A percentile compares a stretch with the other conserved stretches of the same genome.
Conservation (phyloP, 2,888 invertebrate genomes). For the Agrypnus murinus region DNA sequence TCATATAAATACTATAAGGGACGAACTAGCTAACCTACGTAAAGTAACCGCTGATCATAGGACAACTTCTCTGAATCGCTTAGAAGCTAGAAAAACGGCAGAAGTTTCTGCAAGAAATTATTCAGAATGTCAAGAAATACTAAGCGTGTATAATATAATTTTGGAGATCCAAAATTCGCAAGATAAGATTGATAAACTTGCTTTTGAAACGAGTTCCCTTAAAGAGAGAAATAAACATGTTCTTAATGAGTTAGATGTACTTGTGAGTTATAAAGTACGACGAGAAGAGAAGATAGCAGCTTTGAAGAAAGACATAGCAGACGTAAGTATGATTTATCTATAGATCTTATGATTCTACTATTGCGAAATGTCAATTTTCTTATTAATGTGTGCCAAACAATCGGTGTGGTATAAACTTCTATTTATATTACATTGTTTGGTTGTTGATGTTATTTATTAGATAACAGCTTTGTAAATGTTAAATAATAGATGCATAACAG, state of each 20-base stretch:
- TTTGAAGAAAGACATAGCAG: slow-evolving; percentile 57
- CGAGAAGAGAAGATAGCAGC: slow-evolving; percentile 58
- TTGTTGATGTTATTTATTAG: too few relatives aligned
- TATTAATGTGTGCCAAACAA: too few relatives aligned
- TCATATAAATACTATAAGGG: slow-evolving; percentile 52
- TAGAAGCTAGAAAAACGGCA: slow-evolving; percentile 46
- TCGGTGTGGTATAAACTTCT: too few relatives aligned
- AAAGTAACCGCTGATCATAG: slow-evolving; percentile 48
- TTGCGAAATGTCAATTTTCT: too few relatives aligned
- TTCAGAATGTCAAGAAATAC: slow-evolving; percentile 48
- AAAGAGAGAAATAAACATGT: slow-evolving; percentile 49
- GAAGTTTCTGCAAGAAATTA: slow-evolving; percentile 47
- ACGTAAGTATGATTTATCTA: slow-evolving; percentile 48
- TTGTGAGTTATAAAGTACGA: slow-evolving; percentile 57
- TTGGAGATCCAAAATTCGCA: slow-evolving; percentile 52
- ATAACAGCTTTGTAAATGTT: too few relatives aligned
- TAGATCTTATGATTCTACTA: too few relatives aligned
- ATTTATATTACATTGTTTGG: too few relatives aligned
- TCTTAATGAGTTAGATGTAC: slow-evolving; percentile 58
- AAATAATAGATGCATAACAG: too few relatives aligned
- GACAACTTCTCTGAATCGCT: slow-evolving; percentile 44
- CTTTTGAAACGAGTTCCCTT: slow-evolving; percentile 45
- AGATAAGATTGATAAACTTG: slow-evolving; percentile 49
- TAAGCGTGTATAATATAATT: slow-evolving; percentile 52
- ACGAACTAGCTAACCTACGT: slow-evolving; percentile 50